Conservation (phyloP, 2,888 invertebrate genomes). For the Apamea crenata region DNA sequence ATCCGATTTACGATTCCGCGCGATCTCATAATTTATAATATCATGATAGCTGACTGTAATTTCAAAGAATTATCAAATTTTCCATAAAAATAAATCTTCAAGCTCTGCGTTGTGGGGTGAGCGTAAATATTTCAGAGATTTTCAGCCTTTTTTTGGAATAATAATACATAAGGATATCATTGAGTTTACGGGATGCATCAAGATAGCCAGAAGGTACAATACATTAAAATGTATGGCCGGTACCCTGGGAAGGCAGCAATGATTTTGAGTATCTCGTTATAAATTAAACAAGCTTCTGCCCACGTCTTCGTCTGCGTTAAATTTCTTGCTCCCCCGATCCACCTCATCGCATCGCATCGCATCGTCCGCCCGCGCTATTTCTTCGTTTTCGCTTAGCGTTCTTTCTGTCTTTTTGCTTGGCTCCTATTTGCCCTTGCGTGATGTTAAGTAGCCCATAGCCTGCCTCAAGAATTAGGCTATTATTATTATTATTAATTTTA, state of each 20-base stretch:
- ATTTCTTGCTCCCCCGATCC: background rate
- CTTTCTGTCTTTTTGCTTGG: too few species aligned
- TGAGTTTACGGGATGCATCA: background rate
- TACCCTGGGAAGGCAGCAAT: background rate
- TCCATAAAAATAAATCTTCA: constrained; percentile 52
- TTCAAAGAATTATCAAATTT: constrained; percentile 52
- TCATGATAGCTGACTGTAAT: constrained; percentile 65
- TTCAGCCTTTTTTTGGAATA: too few species aligned
- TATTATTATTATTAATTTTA: too few species aligned
- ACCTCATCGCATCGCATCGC: too few species aligned
- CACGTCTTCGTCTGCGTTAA: background rate
- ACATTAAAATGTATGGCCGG: background rate
- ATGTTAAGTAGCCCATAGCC: too few species aligned
- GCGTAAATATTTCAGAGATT: constrained; percentile 13
- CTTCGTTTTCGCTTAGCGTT: too few species aligned
- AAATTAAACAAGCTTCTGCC: background rate
- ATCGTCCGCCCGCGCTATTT: too few species aligned
- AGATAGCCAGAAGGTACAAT: background rate
- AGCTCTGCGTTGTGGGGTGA: constrained; percentile 1
- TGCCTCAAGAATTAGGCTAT: too few species aligned
- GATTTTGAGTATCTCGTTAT: background rate
- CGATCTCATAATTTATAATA: constrained; percentile 70
- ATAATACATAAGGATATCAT: background rate
- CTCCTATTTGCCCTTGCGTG: too few species aligned
- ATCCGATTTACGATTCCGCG: constrained; percentile 69